Evolutionary conservation across 2,797 vertebrate genomes (phyloP).

Genomic region (Austrolebias charrua): DNA sequence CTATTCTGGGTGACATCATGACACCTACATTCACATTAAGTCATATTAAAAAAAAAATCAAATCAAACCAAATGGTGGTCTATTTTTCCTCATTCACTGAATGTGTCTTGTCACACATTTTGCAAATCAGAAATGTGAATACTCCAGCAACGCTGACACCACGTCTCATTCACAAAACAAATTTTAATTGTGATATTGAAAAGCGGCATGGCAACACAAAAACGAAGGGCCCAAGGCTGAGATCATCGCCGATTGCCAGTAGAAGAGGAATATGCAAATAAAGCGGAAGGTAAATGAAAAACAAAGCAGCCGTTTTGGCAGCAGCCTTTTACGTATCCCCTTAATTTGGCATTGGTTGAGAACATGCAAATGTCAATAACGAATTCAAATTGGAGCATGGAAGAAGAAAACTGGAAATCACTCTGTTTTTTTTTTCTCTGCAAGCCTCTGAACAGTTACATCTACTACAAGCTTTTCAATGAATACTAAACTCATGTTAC

Average conservation of each 20-base stretch:
- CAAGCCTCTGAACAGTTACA: conserved; percentile 55
- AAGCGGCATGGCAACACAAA: conserved; percentile 57
- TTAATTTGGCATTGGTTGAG: conserved; percentile 72
- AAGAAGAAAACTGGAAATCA: conserved; percentile 59
- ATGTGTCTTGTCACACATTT: conserved; percentile 42
- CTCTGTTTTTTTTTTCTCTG: conserved; percentile 36
- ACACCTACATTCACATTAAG: conserved; percentile 38
- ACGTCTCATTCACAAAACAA: conserved; percentile 56
- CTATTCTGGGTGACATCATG: conserved; percentile 22
- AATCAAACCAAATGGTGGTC: conserved; percentile 35
- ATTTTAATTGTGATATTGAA: conserved; percentile 65
- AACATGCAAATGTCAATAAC: conserved; percentile 68
- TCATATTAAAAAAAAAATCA: conserved; percentile 32
- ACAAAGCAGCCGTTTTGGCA: conserved; percentile 74
- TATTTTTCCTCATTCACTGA: conserved; percentile 33
- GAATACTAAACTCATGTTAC: conserved; percentile 52
- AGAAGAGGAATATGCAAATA: conserved; percentile 79
- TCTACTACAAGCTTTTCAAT: conserved; percentile 47
- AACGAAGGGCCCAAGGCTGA: conserved; percentile 66
- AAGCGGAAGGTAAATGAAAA: conserved; percentile 75
- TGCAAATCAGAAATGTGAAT: conserved; percentile 57
- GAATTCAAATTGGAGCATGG: conserved; percentile 61
- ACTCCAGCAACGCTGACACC: conserved; percentile 35
- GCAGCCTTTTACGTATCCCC: conserved; percentile 64
- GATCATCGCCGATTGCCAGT: conserved; percentile 72